Percentiles rank a stretch among this genome's conserved stretches.
Conservation (phyloP, 2,113 vertebrate species). For the Crotalus helleri region DNA sequence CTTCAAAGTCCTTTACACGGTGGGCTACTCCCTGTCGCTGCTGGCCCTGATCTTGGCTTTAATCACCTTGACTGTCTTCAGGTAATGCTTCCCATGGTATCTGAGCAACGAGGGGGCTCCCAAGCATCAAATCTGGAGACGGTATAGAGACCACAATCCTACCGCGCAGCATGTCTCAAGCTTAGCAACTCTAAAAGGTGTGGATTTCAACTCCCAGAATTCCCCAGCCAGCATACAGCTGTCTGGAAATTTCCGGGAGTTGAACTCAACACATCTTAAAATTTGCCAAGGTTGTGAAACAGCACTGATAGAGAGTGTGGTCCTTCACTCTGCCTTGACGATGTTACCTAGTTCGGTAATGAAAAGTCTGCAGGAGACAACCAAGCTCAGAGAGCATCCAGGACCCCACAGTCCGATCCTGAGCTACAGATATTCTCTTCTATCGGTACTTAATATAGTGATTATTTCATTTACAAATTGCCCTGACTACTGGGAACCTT, state of each 20-base stretch:
- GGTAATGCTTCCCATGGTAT: conserved; percentile 31
- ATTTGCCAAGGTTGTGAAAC: background rate
- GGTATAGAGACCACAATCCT: background rate
- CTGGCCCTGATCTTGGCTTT: conserved; percentile 78
- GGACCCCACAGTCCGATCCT: background rate
- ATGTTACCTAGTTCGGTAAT: background rate
- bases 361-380: background rate
- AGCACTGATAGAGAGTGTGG: background rate
- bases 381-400: background rate
- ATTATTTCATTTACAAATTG: background rate
- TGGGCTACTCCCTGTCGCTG: conserved; percentile 84
- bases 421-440: background rate
- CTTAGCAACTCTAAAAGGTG: background rate
- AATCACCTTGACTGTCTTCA: conserved; percentile 59
- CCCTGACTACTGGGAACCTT: background rate
- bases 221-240: background rate
- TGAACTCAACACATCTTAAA: background rate
- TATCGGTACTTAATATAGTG: background rate
- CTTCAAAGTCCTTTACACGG: conserved; percentile 84
- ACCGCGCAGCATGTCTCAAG: background rate
- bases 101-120: background rate
- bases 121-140: background rate
- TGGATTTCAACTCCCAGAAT: background rate
- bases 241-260: background rate
- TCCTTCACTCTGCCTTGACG: background rate